Conservation (phyloP, 2,113 vertebrate species). For the Bujurquina vittata region DNA sequence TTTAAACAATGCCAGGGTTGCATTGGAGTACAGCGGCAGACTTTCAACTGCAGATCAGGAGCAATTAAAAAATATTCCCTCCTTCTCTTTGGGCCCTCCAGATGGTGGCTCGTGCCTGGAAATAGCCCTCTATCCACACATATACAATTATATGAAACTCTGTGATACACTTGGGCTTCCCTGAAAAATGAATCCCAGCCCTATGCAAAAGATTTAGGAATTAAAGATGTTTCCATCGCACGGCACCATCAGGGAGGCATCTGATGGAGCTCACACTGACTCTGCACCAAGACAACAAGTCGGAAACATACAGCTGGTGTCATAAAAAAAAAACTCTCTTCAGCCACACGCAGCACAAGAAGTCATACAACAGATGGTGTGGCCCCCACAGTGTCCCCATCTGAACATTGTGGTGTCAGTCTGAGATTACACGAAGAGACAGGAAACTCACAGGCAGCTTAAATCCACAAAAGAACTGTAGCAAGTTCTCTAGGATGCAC, state of each 20-base stretch:
- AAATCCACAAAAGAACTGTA: slow-evolving; percentile 1
- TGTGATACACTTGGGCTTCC: not conserved
- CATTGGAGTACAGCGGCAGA: not conserved
- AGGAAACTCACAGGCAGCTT: not conserved
- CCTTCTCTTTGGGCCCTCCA: not conserved
- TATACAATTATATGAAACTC: not conserved
- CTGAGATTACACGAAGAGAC: slow-evolving; percentile 10
- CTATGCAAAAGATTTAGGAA: not conserved
- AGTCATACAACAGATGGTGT: slow-evolving; percentile 21
- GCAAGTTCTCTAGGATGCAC: not conserved
- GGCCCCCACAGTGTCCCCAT: slow-evolving; percentile 5
- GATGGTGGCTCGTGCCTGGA: not conserved
- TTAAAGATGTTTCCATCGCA: not conserved
- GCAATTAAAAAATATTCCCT: not conserved
- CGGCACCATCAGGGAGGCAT: not conserved
- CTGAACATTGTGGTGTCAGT: slow-evolving; percentile 11
- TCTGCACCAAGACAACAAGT: not conserved
- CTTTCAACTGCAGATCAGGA: not conserved
- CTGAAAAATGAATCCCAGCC: not conserved
- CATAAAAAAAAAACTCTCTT: not conserved
- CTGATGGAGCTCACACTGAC: not conserved
- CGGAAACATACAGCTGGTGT: not conserved
- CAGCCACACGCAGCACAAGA: slow-evolving; percentile 1
- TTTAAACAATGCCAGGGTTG: not conserved
- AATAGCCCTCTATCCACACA: not conserved